These are phyloP conservation scores for Umimayanthus chanpuru DNA, from an alignment of 92 coral and sea anemone genomes.

Conservation along the genomic window DNA sequence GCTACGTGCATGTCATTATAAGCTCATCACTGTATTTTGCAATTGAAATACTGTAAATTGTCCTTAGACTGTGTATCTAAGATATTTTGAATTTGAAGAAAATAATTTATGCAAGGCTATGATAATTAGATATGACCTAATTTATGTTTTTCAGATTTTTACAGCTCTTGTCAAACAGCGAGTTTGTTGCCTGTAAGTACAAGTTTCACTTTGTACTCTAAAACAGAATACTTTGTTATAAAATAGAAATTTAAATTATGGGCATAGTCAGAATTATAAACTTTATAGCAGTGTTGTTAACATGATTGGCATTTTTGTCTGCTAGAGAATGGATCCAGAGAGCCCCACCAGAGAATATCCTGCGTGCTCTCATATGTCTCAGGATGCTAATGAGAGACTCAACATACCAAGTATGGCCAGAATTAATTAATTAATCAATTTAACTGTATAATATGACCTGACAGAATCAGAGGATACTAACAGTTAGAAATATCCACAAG, in stretches of 20 bases:
- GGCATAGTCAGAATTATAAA: no score
- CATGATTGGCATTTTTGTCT: not conserved
- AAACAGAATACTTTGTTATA: no score
- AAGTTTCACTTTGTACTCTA: not conserved
- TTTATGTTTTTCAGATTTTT: slow-evolving; percentile 67
- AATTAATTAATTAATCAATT: no score
- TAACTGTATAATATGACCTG: no score
- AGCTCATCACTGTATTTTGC: no score
- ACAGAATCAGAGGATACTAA: no score
- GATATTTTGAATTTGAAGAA: not conserved
- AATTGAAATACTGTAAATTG: no score
- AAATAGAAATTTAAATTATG: no score
- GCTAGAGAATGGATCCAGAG: slow-evolving; percentile 87
- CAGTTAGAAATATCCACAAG: no score
- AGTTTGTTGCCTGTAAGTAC: slow-evolving; percentile 88
- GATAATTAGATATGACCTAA: not conserved
- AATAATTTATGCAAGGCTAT: no score
- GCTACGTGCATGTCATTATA: no score
- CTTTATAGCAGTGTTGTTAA: not conserved
- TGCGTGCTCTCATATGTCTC: slow-evolving; percentile 88
- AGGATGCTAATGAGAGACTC: slow-evolving; percentile 95
- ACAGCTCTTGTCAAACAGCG: slow-evolving; percentile 94
- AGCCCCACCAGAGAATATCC: slow-evolving; percentile 89
- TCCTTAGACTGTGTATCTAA: no score
- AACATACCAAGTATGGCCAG: slow-evolving; percentile 74